phyloP scores from a whole-genome alignment of 2,113 vertebrate genomes.

The Rhinopomastus cyanomelas region DNA sequence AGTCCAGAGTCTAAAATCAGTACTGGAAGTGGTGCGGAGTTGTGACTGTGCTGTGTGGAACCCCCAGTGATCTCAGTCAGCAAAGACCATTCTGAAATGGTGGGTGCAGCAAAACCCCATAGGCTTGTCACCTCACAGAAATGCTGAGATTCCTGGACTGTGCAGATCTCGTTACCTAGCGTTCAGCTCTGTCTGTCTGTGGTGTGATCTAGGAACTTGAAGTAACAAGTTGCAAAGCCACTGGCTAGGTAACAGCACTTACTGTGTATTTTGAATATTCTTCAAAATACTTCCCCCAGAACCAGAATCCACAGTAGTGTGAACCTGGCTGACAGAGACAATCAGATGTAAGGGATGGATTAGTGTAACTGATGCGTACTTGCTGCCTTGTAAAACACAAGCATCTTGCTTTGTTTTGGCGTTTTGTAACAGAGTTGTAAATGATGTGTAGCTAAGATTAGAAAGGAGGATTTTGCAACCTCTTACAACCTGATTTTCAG shows the following conservation, averaged over 20 bases:
- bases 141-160: too few species aligned
- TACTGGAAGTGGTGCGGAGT: neutral
- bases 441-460: neutral
- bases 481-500: neutral
- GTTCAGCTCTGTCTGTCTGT: neutral
- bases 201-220: neutral
- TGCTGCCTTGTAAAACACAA: neutral
- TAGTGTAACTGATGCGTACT: neutral
- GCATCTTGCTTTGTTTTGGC: neutral
- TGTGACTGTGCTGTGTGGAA: rapidly evolving
- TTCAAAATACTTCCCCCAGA: neutral
- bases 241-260: neutral
- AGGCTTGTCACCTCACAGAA: neutral
- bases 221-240: neutral
- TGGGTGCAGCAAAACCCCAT: neutral
- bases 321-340: neutral
- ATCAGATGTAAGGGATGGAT: neutral
- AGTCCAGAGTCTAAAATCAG: neutral
- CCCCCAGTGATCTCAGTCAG: neutral
- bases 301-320: too few species aligned
- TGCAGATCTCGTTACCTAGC: neutral
- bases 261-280: neutral
- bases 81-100: neutral
- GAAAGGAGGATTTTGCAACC: neutral
- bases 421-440: neutral